These are phyloP conservation scores for Pseudomyrmex sp. DNA, from an alignment of 1,140 invertebrate genomes.

Conservation along the genomic window DNA sequence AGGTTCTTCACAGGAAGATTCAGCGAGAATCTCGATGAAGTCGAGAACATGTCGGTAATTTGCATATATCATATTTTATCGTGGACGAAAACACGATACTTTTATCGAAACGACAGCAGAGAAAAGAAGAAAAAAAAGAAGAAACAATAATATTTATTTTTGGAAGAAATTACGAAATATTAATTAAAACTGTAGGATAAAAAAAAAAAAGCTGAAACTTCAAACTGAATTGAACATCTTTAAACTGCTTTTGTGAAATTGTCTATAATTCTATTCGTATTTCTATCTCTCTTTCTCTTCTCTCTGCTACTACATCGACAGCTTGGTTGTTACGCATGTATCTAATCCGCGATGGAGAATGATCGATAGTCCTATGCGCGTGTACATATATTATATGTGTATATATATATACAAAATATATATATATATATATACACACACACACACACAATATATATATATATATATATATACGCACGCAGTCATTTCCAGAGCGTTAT, in stretches of 20 bases:
- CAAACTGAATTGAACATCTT: conserved; percentile 8
- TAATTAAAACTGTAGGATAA: not conserved
- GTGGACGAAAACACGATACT: not conserved
- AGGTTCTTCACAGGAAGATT: conserved; percentile 3
- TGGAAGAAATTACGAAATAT: not conserved
- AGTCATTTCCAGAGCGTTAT: conserved; percentile 54
- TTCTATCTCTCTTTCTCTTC: not conserved
- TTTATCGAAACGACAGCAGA: not conserved
- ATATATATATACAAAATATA: not conserved
- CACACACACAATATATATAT: not conserved
- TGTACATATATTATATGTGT: conserved; percentile 1
- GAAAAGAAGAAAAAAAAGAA: not conserved
- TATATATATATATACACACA: not conserved
- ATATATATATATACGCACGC: not conserved
- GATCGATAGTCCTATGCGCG: conserved; percentile 38
- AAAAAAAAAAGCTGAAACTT: not conserved
- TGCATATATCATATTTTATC: conserved; percentile 50
- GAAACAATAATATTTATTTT: not conserved
- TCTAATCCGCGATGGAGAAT: conserved; percentile 37
- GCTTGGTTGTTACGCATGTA: conserved; percentile 31
- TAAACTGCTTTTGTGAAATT: not conserved
- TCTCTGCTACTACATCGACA: not conserved
- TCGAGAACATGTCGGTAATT: not conserved
- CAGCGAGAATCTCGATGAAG: conserved; percentile 5
- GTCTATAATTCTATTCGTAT: conserved; percentile 11